A percentile compares a stretch with the other conserved stretches of the same genome.
Conservation (phyloP, 2,113 vertebrate genomes). For the Psophia crepitans region DNA sequence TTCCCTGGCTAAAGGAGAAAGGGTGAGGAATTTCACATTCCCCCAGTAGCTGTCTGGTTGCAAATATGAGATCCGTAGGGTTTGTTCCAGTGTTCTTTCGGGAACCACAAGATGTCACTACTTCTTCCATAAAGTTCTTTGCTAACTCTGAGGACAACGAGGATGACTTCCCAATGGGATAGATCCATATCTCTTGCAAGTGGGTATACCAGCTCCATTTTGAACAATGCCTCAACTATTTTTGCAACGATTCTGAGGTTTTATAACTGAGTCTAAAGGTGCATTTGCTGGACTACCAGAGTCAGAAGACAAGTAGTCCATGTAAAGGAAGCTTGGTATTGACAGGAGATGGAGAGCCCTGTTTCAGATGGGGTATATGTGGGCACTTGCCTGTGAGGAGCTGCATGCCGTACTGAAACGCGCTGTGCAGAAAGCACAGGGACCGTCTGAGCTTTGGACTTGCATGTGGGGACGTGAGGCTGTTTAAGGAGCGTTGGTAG, state of each 20-base stretch:
- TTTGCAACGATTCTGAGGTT: not conserved
- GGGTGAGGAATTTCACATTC: not conserved
- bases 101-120: conserved; percentile 12
- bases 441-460: too few species aligned
- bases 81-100: not conserved
- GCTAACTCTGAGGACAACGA: not conserved
- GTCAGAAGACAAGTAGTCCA: too few species aligned
- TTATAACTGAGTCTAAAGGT: not conserved
- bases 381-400: not conserved
- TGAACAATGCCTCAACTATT: fast-evolving
- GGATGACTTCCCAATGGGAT: not conserved
- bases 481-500: too few species aligned
- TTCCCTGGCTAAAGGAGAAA: not conserved
- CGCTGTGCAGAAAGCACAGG: not conserved
- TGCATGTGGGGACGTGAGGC: too few species aligned
- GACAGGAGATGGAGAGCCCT: not conserved
- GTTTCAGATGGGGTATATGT: not conserved
- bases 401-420: not conserved
- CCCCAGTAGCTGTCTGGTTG: not conserved
- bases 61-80: not conserved
- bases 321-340: not conserved
- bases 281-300: not conserved
- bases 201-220: not conserved
- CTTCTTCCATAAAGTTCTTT: conserved; percentile 2
- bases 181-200: not conserved